Percentiles rank a stretch among this genome's conserved stretches.
Evolutionary conservation across 2,888 invertebrate genomes (phyloP).

Genomic region (Metacarcinus magister): DNA sequence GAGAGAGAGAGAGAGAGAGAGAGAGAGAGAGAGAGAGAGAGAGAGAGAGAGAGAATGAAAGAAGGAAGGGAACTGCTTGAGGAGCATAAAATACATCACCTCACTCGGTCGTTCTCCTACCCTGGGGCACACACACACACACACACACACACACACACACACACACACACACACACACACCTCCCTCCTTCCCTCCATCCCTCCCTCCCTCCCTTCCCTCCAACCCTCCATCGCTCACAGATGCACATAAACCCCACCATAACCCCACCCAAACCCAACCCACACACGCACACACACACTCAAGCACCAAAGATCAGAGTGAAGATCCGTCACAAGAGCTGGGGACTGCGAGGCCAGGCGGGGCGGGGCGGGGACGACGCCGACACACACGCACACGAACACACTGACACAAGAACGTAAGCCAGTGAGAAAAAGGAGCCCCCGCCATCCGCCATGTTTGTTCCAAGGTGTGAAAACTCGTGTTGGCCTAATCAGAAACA

Average conservation of each 20-base stretch:
- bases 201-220: not conserved
- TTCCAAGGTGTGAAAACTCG: slow-evolving; percentile 82
- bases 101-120: not conserved
- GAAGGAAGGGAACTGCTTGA: not conserved
- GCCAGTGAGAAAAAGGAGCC: not conserved
- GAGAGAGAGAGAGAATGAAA: not conserved
- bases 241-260: not conserved
- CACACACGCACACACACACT: not conserved
- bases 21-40: slow-evolving; percentile 1
- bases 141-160: not conserved
- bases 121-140: not conserved
- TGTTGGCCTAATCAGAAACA: slow-evolving; percentile 81
- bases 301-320: not conserved
- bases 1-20: slow-evolving; percentile 15
- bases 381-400: not conserved
- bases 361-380: not conserved
- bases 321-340: not conserved
- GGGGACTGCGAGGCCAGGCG: not conserved
- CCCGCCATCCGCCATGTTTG: slow-evolving; percentile 80
- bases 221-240: not conserved
- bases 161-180: not conserved
- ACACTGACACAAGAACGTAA: slow-evolving; percentile 10
- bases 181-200: not conserved
- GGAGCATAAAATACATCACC: slow-evolving; percentile 53
- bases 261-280: not conserved